These are phyloP conservation scores for Amblyjoppa proteus DNA, from an alignment of 2,888 invertebrate species.

Conservation along the genomic window DNA sequence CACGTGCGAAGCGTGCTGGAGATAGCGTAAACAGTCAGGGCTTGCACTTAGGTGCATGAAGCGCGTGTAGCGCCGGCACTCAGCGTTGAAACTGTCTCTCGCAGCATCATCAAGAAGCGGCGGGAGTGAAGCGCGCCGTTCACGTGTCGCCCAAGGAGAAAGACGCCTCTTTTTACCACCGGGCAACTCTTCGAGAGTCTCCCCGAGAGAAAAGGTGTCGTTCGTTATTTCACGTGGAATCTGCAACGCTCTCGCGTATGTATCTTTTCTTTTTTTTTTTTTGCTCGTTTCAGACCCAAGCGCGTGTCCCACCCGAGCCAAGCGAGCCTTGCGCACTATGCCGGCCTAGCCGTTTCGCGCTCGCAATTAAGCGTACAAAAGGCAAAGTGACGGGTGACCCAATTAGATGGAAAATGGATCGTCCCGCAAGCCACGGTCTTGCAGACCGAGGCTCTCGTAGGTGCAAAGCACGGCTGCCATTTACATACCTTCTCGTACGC, in stretches of 20 bases:
- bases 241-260: constrained; percentile 44
- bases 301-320: constrained; percentile 10
- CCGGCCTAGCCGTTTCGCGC: constrained; percentile 35
- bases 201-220: constrained; percentile 51
- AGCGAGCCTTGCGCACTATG: background rate
- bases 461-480: constrained; percentile 52
- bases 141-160: constrained; percentile 52
- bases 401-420: constrained; percentile 68
- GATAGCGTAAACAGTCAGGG: constrained; percentile 20
- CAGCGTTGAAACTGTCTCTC: background rate
- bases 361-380: constrained; percentile 67
- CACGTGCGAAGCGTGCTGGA: constrained; percentile 56
- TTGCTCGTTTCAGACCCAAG: constrained; percentile 26
- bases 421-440: constrained; percentile 47
- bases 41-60: constrained; percentile 24
- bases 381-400: constrained; percentile 68
- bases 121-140: constrained; percentile 26
- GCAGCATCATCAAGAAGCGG: background rate
- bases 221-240: constrained; percentile 60
- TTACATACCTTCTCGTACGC: constrained; percentile 65
- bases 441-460: constrained; percentile 31
- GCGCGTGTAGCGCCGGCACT: constrained; percentile 2
- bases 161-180: constrained; percentile 18
- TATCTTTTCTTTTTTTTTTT: constrained; percentile 31
- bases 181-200: constrained; percentile 16